Evolutionary conservation across 2,113 vertebrate species (phyloP).

Genomic region (Vidua chalybeata): DNA sequence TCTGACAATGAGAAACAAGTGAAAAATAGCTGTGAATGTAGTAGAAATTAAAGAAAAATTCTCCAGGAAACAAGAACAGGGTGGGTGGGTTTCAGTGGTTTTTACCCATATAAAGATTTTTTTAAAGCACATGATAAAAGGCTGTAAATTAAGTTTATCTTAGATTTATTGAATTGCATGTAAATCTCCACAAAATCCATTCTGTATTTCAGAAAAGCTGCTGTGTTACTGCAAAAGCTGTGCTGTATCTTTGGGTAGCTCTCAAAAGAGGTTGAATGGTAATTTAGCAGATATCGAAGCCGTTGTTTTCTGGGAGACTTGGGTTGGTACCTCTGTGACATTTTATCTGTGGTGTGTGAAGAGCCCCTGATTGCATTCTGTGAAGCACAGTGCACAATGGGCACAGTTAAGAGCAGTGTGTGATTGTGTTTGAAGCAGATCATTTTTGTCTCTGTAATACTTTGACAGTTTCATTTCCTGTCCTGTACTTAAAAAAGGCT

Average conservation of each 20-base stretch:
- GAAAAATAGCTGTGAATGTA: neutral
- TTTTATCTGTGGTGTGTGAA: neutral
- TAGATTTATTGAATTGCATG: neutral
- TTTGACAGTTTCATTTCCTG: slow-evolving; percentile 32
- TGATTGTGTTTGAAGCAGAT: neutral
- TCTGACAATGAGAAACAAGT: neutral
- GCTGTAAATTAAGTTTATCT: neutral
- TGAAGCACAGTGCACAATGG: neutral
- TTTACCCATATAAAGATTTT: neutral
- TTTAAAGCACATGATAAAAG: neutral
- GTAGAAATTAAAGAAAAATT: neutral
- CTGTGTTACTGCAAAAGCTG: neutral
- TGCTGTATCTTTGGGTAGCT: neutral
- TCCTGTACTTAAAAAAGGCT: neutral
- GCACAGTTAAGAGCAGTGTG: neutral
- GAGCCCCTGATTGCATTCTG: neutral
- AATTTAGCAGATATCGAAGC: neutral
- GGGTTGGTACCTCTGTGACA: neutral
- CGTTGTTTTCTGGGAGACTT: neutral
- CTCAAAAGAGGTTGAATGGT: neutral
- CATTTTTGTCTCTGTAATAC: neutral
- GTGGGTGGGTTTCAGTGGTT: accelerated
- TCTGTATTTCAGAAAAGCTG: neutral
- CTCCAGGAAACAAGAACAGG: neutral
- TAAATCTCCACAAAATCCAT: neutral